These are phyloP conservation scores for Nephrotoma flavescens DNA, from an alignment of 2,888 invertebrate genomes.

Conservation along the genomic window DNA sequence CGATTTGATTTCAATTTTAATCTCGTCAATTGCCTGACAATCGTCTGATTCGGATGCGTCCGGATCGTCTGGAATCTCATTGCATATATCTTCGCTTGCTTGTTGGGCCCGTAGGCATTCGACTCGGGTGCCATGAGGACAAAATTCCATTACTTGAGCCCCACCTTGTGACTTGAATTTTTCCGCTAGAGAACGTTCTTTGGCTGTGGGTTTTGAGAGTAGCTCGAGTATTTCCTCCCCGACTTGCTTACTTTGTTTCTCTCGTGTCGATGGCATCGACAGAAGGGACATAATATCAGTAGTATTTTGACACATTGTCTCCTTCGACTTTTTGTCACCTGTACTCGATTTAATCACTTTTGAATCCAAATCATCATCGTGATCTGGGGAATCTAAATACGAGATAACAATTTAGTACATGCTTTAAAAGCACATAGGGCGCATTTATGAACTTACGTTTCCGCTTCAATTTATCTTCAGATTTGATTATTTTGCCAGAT, in stretches of 20 bases:
- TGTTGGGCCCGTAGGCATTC: slow-evolving; percentile 57
- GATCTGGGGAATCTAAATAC: background rate
- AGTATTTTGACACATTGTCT: slow-evolving; percentile 29
- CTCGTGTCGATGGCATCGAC: slow-evolving; percentile 68
- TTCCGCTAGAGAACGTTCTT: slow-evolving; percentile 89
- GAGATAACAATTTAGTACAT: slow-evolving; percentile 29
- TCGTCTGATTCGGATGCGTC: slow-evolving; percentile 10
- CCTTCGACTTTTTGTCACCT: slow-evolving; percentile 43
- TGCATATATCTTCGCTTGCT: slow-evolving; percentile 27
- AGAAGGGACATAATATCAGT: slow-evolving; percentile 26
- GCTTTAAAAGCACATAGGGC: slow-evolving; percentile 5
- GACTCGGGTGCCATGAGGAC: slow-evolving; percentile 84
- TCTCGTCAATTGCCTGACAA: slow-evolving; percentile 18
- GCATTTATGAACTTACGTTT: slow-evolving; percentile 27
- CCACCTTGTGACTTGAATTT: slow-evolving; percentile 93
- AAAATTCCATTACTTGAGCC: slow-evolving; percentile 88
- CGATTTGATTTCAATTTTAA: slow-evolving; percentile 16
- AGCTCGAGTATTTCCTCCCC: slow-evolving; percentile 92
- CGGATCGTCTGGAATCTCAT: slow-evolving; percentile 13
- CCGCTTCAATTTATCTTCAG: slow-evolving; percentile 25
- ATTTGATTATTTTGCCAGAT: slow-evolving; percentile 22
- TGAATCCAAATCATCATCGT: background rate
- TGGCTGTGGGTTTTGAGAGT: slow-evolving; percentile 88
- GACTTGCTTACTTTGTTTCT: slow-evolving; percentile 88
- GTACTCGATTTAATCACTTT: slow-evolving; percentile 22